Evolutionary conservation across 2,888 invertebrate genomes (phyloP).

Genomic region (Meteorus colon): DNA sequence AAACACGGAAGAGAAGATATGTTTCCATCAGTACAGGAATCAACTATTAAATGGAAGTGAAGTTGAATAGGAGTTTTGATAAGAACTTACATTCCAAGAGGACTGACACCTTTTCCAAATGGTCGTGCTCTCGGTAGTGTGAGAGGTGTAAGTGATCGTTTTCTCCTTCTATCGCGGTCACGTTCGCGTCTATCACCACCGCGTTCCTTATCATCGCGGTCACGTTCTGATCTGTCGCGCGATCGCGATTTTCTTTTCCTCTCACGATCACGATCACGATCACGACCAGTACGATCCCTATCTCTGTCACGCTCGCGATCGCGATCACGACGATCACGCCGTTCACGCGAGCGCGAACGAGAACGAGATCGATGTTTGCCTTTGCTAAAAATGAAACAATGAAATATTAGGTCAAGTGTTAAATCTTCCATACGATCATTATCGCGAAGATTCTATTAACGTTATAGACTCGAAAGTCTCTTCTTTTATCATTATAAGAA

Average conservation of each 20-base stretch:
- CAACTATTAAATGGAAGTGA: constrained; percentile 1
- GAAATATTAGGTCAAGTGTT: not conserved
- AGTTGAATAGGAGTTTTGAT: not conserved
- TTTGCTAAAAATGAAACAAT: constrained; percentile 67
- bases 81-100: constrained; percentile 71
- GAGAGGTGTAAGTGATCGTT: constrained; percentile 69
- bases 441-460: not conserved
- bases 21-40: constrained; percentile 10
- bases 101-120: constrained; percentile 72
- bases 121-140: constrained; percentile 72
- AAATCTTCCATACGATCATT: not conserved
- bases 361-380: constrained; percentile 72
- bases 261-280: constrained; percentile 57
- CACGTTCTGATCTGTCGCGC: constrained; percentile 75
- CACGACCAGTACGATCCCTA: constrained; percentile 57
- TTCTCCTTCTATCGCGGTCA: constrained; percentile 72
- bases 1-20: constrained; percentile 17
- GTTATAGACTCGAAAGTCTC: not conserved
- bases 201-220: constrained; percentile 54
- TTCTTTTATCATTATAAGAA: constrained; percentile 10
- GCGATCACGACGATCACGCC: constrained; percentile 71
- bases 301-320: constrained; percentile 57
- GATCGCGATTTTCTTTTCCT: constrained; percentile 70
- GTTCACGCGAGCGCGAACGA: constrained; percentile 76
- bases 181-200: constrained; percentile 56